Evolutionary conservation across 2,888 invertebrate species (phyloP), one percentile per base, ranked within the genome.

Genomic region (Hydrotaea cyrtoneurina): DNA sequence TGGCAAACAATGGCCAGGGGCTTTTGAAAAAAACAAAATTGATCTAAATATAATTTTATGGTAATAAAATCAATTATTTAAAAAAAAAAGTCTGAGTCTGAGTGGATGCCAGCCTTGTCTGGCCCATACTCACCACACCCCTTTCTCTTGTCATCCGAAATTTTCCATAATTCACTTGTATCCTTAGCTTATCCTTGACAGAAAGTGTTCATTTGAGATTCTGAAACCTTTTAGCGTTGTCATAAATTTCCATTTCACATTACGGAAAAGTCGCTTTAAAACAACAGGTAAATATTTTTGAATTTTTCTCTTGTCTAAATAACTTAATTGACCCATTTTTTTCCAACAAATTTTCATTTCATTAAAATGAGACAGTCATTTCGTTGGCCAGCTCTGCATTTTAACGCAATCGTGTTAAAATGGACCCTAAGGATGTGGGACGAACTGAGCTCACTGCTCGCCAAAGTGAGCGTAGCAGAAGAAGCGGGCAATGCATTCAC

Each of bases 361-460:
- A 46, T 69, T 46, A 46, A 46, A 69, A 46, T 69, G 43, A 69
- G 46, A 43, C 39, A 69, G 46, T 46, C 43, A 69, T 69, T 46
- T 69, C 21, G 19, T 21, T 21, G 13, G 19, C 4, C 17, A 7
- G 31, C 39, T 17, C 2, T 55, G 43, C 23, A 17, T 57, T 77
- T 80, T 74, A 21, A 64, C 85, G 82, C 62, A 23, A 46, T 55
- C 74, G 85, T 85, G 85, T 74, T 85, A 82, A 85, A 85, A 85
- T 69, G 77, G 69, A 36, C 79, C 85, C 79, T 39, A 71, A 85
- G 85, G 85, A 82, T 50, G 69, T 77, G 39, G 43, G 66, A 31
- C 62, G 31, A 31, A n/a, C 66, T 43, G 10, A n/a, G 13, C 46
- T 23, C 17, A 46, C 15, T 23, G 46, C 43, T 15, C 15, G 13